These are phyloP conservation scores for Lutjanus erythropterus DNA, from an alignment of 2,113 vertebrate genomes.

Conservation along the genomic window DNA sequence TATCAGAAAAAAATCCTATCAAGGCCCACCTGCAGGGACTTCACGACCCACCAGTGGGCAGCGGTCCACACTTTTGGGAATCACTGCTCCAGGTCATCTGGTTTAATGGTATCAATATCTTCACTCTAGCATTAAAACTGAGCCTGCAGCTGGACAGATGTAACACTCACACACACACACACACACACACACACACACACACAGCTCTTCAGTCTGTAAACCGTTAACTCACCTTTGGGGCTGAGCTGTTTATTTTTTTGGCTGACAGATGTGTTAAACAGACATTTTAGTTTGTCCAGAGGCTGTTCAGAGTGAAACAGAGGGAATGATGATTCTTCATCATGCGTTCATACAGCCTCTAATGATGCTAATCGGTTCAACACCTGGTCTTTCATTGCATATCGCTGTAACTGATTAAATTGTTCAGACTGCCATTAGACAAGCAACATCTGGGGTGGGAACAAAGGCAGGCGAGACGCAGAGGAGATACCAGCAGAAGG, in stretches of 20 bases:
- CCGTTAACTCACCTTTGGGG: neutral
- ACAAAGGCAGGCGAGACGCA: neutral
- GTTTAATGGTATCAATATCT: too few relatives aligned
- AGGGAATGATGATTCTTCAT: constrained; percentile 27
- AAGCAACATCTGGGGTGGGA: constrained; percentile 36
- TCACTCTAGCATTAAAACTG: too few relatives aligned
- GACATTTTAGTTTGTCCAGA: constrained; percentile 1
- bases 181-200: too few relatives aligned
- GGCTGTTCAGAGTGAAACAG: neutral
- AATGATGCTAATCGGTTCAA: constrained; percentile 33
- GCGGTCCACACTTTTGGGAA: too few relatives aligned
- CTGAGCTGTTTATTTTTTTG: neutral
- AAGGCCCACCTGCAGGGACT: too few relatives aligned
- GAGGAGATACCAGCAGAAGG: constrained; percentile 49
- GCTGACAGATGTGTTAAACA: neutral
- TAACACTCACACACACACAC: too few relatives aligned
- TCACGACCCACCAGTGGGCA: too few relatives aligned
- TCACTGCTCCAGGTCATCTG: too few relatives aligned
- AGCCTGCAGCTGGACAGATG: too few relatives aligned
- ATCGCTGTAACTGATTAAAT: constrained; percentile 45
- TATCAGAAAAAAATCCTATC: too few relatives aligned
- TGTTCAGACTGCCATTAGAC: constrained; percentile 17
- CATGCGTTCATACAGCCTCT: constrained; percentile 17
- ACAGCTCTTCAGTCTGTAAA: neutral
- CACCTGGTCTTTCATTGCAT: constrained; percentile 34